Evolutionary conservation across 2,113 vertebrate species (phyloP).

Genomic region (Alethe castanea): DNA sequence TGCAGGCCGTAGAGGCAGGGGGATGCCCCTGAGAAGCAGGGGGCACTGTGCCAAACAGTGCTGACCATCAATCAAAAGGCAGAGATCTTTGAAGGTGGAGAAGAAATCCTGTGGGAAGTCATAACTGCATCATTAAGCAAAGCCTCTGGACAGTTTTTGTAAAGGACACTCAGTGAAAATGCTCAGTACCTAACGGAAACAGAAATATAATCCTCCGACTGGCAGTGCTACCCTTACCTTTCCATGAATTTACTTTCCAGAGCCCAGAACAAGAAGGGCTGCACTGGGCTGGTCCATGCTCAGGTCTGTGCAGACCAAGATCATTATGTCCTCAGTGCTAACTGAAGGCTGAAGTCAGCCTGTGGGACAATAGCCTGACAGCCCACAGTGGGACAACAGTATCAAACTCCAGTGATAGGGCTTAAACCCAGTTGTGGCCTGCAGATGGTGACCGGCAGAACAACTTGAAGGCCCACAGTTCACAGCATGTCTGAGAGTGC

Average conservation of each 20-base stretch:
- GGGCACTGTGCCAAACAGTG: accelerated
- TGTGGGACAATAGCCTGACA: neutral
- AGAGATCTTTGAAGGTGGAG: neutral
- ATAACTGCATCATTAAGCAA: neutral
- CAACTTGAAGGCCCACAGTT: neutral
- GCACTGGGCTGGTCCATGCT: neutral
- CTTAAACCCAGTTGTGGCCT: neutral
- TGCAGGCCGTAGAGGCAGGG: neutral
- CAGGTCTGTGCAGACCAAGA: neutral
- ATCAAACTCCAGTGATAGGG: neutral
- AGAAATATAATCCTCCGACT: neutral
- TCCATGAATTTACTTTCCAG: neutral
- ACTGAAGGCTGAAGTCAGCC: neutral
- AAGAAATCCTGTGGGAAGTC: neutral
- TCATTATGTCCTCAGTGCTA: accelerated
- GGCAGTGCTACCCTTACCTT: neutral
- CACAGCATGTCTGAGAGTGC: neutral
- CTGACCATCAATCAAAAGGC: neutral
- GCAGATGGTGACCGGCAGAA: neutral
- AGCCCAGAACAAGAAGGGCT: neutral
- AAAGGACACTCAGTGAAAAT: neutral
- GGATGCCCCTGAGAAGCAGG: neutral
- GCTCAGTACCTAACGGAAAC: neutral
- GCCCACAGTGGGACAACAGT: accelerated
- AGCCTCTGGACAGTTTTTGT: neutral